A percentile compares a stretch with the other conserved stretches of the same genome.
These are phyloP conservation scores for Hippolais icterina DNA, from an alignment of 2,113 vertebrate genomes.

Conservation along the genomic window DNA sequence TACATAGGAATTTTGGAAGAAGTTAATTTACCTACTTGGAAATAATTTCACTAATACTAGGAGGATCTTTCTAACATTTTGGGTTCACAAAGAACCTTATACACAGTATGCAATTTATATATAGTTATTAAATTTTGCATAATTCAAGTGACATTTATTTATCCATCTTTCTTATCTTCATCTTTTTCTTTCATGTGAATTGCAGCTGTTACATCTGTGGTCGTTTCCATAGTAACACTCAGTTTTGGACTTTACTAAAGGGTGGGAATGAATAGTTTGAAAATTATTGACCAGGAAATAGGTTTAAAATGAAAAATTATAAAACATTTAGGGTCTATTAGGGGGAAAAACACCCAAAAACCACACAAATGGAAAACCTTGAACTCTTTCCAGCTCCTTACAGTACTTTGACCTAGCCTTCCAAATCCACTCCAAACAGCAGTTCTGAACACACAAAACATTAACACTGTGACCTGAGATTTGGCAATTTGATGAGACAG, in stretches of 20 bases:
- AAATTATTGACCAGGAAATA: conserved; percentile 36
- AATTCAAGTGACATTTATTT: conserved; percentile 39
- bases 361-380: not conserved
- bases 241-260: conserved; percentile 51
- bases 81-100: not conserved
- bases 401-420: not conserved
- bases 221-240: conserved; percentile 68
- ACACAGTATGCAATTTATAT: not conserved
- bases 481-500: not conserved
- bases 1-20: not conserved
- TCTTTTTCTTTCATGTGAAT: conserved; percentile 41
- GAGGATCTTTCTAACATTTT: conserved; percentile 7
- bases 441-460: not conserved
- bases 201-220: conserved; percentile 49
- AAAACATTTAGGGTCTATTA: not conserved
- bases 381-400: not conserved
- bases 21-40: conserved; percentile 15
- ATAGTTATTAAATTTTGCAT: conserved; percentile 30
- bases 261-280: not conserved
- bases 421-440: not conserved
- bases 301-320: conserved; percentile 34
- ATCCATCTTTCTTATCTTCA: not conserved
- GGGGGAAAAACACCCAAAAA: not conserved
- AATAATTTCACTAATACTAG: conserved; percentile 26
- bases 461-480: conserved; percentile 5